A percentile compares a stretch with the other conserved stretches of the same genome.
phyloP scores from a whole-genome alignment of 1,140 invertebrate genomes.

The Cataglyphis hispanica region DNA sequence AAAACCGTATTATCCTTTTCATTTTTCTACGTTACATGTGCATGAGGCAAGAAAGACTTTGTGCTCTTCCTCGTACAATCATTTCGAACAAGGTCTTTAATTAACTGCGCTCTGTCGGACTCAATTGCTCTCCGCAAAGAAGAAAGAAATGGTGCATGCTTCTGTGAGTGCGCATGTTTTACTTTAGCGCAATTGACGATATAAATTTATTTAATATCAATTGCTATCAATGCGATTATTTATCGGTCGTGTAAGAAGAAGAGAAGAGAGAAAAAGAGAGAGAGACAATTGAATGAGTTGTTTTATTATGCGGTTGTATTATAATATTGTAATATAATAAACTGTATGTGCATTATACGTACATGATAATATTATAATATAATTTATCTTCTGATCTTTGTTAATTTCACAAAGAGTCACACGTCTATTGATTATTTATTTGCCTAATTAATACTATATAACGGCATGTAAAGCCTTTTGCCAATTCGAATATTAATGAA shows the following conservation, averaged over 20 bases:
- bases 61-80: conserved; percentile 11
- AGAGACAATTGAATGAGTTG: background rate
- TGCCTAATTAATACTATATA: conserved; percentile 19
- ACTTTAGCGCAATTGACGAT: conserved; percentile 16
- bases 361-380: background rate
- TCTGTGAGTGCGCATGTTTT: conserved; percentile 1
- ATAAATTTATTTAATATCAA: conserved; percentile 62
- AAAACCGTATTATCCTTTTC: background rate
- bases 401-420: background rate
- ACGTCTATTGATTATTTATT: background rate
- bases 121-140: conserved; percentile 64
- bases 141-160: conserved; percentile 46
- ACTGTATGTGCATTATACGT: background rate
- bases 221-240: background rate
- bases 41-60: conserved; percentile 21
- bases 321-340: background rate
- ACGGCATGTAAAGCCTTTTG: background rate
- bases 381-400: background rate
- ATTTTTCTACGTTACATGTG: conserved; percentile 51
- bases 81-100: conserved; percentile 67
- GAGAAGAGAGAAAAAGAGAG: background rate
- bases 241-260: background rate
- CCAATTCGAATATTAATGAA: background rate
- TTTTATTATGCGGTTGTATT: background rate
- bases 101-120: conserved; percentile 68